Evolutionary conservation across 2,888 invertebrate species (phyloP).

Genomic region (Fragum fragum): DNA sequence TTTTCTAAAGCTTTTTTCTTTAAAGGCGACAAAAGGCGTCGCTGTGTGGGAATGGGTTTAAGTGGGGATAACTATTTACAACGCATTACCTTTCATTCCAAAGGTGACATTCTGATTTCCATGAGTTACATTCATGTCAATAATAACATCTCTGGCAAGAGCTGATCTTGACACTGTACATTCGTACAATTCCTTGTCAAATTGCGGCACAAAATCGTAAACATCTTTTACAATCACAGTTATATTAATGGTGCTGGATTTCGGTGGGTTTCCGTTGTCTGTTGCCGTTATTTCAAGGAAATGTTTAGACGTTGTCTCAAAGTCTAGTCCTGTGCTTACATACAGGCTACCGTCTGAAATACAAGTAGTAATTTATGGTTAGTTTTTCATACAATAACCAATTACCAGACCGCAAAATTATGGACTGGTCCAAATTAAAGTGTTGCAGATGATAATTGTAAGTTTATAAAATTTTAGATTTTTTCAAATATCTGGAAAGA

Average conservation of each 20-base stretch:
- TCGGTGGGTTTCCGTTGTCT: conserved; percentile 34
- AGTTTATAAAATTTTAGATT: no score
- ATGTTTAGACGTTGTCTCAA: conserved; percentile 14
- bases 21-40: no score
- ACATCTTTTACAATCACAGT: conserved; percentile 42
- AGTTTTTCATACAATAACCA: no score
- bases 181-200: conserved; percentile 33
- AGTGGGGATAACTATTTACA: no score
- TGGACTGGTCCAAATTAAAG: no score
- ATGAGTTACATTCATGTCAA: conserved; percentile 20
- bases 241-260: not conserved
- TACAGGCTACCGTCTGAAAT: not conserved
- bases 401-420: no score
- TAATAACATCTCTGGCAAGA: conserved; percentile 8
- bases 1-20: no score
- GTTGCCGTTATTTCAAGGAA: conserved; percentile 31
- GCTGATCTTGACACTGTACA: conserved; percentile 11
- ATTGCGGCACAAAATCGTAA: conserved; percentile 37
- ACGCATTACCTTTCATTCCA: no score
- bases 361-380: no score
- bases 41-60: no score
- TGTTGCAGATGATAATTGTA: no score
- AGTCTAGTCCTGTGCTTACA: conserved; percentile 23
- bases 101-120: not conserved
- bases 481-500: no score